Evolutionary conservation across 1,140 invertebrate species (phyloP).

Genomic region (Pemphigus obesinymphae): DNA sequence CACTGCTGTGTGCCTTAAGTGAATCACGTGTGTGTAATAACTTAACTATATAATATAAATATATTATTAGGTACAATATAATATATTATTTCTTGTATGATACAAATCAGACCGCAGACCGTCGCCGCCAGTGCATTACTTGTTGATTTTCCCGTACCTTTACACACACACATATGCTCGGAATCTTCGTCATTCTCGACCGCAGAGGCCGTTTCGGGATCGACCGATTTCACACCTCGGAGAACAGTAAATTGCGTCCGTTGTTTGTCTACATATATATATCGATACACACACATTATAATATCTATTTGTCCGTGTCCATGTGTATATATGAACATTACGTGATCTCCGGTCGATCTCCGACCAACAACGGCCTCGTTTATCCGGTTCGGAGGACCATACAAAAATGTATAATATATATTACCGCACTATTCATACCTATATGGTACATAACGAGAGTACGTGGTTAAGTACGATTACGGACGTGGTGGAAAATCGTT

Average conservation of each 20-base stretch:
- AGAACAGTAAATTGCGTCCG: not conserved
- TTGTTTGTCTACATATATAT: not conserved
- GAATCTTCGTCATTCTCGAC: not conserved
- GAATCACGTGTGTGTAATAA: not conserved
- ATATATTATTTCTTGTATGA: not conserved
- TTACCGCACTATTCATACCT: too few species aligned
- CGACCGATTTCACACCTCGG: slow-evolving; percentile 20
- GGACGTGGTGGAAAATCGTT: too few species aligned
- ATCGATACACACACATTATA: too few species aligned
- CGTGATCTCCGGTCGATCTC: too few species aligned
- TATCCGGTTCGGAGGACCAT: too few species aligned
- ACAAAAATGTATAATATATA: too few species aligned
- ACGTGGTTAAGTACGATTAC: too few species aligned
- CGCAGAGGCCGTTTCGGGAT: slow-evolving; percentile 14
- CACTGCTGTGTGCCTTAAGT: not conserved
- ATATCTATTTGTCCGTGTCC: too few species aligned
- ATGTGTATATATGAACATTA: too few species aligned
- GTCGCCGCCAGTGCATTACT: not conserved
- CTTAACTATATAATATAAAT: not conserved
- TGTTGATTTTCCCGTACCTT: slow-evolving; percentile 21
- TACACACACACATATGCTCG: not conserved
- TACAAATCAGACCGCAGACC: slow-evolving; percentile 6
- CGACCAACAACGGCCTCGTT: too few species aligned
- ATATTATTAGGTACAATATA: not conserved
- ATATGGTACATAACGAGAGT: too few species aligned